phyloP scores from a whole-genome alignment of 1,140 invertebrate genomes.

The Hylaeus anthracinus region DNA sequence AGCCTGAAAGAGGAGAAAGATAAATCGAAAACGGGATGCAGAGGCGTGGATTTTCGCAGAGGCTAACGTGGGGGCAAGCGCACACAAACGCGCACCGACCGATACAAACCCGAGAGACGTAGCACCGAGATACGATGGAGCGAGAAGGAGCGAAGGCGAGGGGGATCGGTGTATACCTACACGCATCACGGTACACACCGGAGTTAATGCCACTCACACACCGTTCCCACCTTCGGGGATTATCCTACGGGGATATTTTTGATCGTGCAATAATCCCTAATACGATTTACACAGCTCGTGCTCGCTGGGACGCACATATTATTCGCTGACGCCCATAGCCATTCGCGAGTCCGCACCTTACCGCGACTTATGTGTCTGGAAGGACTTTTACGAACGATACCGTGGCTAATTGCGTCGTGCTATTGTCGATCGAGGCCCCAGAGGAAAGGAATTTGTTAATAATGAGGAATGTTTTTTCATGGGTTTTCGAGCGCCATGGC shows the following conservation, averaged over 20 bases:
- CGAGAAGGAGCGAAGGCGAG: constrained; percentile 47
- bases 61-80: constrained; percentile 42
- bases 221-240: constrained; percentile 71
- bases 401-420: background rate
- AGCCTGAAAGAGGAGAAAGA: constrained; percentile 67
- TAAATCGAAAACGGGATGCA: constrained; percentile 72
- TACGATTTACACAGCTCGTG: constrained; percentile 79
- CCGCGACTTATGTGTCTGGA: constrained; percentile 8
- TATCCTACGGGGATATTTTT: constrained; percentile 80
- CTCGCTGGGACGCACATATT: constrained; percentile 66
- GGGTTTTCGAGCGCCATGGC: too few species aligned
- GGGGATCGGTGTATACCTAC: constrained; percentile 57
- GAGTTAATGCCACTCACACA: constrained; percentile 77
- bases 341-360: constrained; percentile 57
- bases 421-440: too few species aligned
- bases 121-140: constrained; percentile 15
- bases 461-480: too few species aligned
- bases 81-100: background rate
- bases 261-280: constrained; percentile 81
- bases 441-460: too few species aligned
- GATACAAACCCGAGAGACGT: background rate
- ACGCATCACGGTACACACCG: constrained; percentile 51
- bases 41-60: constrained; percentile 67
- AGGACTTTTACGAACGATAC: constrained; percentile 4
- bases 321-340: constrained; percentile 53